Percentiles rank a stretch among this genome's conserved stretches.
Conservation (phyloP, 2,888 invertebrate species). For the Drosophila neonasuta region DNA sequence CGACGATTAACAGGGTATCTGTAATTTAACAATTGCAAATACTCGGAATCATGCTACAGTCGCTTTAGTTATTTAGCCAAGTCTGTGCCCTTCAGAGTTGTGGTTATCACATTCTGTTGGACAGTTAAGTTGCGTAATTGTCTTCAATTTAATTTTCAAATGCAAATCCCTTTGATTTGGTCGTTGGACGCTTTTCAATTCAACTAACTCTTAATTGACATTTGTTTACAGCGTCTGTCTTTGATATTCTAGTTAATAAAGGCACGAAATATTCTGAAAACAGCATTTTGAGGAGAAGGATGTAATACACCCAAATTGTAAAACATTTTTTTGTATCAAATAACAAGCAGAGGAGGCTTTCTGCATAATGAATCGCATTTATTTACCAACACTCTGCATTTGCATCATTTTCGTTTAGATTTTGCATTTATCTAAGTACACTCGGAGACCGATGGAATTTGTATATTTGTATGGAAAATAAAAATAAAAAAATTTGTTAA, state of each 20-base stretch:
- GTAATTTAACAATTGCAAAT: constrained; percentile 26
- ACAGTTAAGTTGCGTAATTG: constrained; percentile 67
- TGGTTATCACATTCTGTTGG: constrained; percentile 60
- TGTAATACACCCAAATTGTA: neutral
- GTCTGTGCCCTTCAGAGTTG: constrained; percentile 38
- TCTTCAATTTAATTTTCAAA: constrained; percentile 63
- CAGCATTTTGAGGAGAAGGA: neutral
- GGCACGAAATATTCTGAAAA: constrained; percentile 1
- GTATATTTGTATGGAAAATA: neutral
- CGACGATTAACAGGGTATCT: constrained; percentile 1
- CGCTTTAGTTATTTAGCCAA: constrained; percentile 50
- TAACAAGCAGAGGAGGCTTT: constrained; percentile 5
- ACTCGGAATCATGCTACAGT: constrained; percentile 32
- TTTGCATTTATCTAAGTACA: constrained; percentile 16
- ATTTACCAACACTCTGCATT: constrained; percentile 14
- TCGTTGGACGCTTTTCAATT: constrained; percentile 16
- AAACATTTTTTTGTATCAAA: neutral
- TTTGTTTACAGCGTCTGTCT: constrained; percentile 32
- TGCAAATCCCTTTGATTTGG: constrained; percentile 57
- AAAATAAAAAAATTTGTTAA: neutral
- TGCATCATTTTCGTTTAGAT: constrained; percentile 1
- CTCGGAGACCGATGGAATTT: neutral
- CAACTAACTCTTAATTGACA: constrained; percentile 30
- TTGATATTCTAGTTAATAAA: constrained; percentile 14
- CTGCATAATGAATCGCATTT: constrained; percentile 28